These are phyloP conservation scores for Agrotis segetum DNA, from an alignment of 2,888 invertebrate genomes.

Conservation along the genomic window DNA sequence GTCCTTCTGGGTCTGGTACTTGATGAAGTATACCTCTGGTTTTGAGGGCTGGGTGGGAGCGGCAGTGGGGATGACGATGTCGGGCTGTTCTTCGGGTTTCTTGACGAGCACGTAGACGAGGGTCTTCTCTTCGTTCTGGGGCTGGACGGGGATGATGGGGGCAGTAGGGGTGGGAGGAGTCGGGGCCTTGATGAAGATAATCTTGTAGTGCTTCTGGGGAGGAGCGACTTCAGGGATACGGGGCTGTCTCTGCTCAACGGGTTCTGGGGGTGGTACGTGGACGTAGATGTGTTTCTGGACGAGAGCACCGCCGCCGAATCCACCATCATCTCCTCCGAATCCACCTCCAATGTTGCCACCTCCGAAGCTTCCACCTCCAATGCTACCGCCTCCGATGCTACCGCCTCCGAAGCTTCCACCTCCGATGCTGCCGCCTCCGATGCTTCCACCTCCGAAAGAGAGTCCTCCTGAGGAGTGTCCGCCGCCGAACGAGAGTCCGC, in stretches of 20 bases:
- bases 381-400: slow-evolving; percentile 66
- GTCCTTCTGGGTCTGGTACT: slow-evolving; percentile 94
- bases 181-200: slow-evolving; percentile 98
- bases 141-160: slow-evolving; percentile 95
- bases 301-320: slow-evolving; percentile 91
- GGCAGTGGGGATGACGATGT: slow-evolving; percentile 94
- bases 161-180: slow-evolving; percentile 95
- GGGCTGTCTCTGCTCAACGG: slow-evolving; percentile 93
- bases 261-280: slow-evolving; percentile 97
- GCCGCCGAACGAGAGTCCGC: slow-evolving; percentile 70
- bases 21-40: slow-evolving; percentile 97
- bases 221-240: slow-evolving; percentile 93
- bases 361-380: slow-evolving; percentile 66
- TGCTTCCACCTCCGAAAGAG: slow-evolving; percentile 62
- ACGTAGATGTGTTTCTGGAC: slow-evolving; percentile 97
- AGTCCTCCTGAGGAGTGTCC: slow-evolving; percentile 72
- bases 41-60: slow-evolving; percentile 96
- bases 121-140: slow-evolving; percentile 97
- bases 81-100: slow-evolving; percentile 96
- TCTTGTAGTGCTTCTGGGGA: slow-evolving; percentile 97
- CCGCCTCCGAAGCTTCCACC: slow-evolving; percentile 65
- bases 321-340: slow-evolving; percentile 81
- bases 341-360: slow-evolving; percentile 69
- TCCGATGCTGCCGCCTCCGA: slow-evolving; percentile 67
- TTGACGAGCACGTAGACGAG: slow-evolving; percentile 97